Base-by-base conservation (phyloP, 2,888 invertebrate genomes). In the Oegoconia quadripuncta region DNA sequence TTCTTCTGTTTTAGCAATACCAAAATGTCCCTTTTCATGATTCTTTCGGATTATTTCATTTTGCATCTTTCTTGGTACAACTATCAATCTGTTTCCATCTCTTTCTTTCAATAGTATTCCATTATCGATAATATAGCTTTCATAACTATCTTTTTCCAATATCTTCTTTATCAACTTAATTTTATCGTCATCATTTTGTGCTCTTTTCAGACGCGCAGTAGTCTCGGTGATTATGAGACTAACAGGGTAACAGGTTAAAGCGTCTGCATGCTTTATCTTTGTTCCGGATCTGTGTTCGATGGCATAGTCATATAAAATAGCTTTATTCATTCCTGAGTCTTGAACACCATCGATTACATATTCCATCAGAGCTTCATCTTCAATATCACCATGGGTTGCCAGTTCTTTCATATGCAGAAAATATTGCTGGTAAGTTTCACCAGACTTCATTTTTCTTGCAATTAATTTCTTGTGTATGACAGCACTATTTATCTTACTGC, bases 321-420 rank as follows among this genome's bases (percentile, higher is more conserved):
- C 13, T 41, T n/a, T n/a, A n/a, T n/a, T n/a, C n/a, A n/a, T n/a
- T n/a, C n/a, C n/a, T n/a, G n/a, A n/a, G n/a, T n/a, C n/a, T n/a
- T n/a, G n/a, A n/a, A n/a, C 67, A 1, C 68, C 73, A 42, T 76
- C 70, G 3, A 75, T 69, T 0, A 74, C 56, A 42, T 72, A 77
- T 31, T 71, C 66, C 3, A 70, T 73, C 4, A 73, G 27, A 15
- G 55, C 65, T 33, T 45, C 61, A 18, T 57, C 55, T 46, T 74
- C 71, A 16, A 74, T 47, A 2, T 47, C 48, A 1, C 55, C 70
- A 32, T 66, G 56, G 5, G 55, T 46, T 13, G 64, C 72, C n/a
- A 73, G 41, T 45, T 76, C 70, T 40, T 61, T 62, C 69, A 74
- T 76, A 8, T 11, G 35, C 3, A 70, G 41, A 11, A 65, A 59